These are phyloP conservation scores for Bathynomus jamesi DNA, from an alignment of 1,140 invertebrate species.

Conservation along the genomic window DNA sequence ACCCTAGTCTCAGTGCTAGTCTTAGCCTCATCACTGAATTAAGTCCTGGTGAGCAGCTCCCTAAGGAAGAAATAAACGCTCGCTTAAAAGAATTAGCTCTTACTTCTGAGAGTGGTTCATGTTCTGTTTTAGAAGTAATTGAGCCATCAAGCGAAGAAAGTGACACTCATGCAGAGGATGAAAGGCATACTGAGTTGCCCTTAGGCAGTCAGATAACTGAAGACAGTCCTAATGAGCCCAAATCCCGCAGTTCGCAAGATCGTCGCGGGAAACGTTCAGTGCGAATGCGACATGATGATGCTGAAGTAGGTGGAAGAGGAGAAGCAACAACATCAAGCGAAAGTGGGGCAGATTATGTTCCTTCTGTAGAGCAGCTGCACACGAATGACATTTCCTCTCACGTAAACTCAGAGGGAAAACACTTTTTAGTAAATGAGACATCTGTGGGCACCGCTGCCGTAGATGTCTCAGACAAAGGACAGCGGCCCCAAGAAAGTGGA, in stretches of 20 bases:
- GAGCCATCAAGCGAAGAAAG: conserved; percentile 40
- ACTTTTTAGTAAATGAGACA: conserved; percentile 35
- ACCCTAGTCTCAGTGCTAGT: conserved; percentile 19
- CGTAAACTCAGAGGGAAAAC: neutral
- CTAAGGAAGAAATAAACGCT: conserved; percentile 37
- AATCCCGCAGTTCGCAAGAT: neutral
- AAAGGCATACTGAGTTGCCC: neutral
- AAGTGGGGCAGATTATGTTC: conserved; percentile 12
- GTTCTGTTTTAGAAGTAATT: conserved; percentile 42
- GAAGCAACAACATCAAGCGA: conserved; percentile 28
- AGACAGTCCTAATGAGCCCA: neutral
- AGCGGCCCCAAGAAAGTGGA: conserved; percentile 22
- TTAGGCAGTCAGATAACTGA: neutral
- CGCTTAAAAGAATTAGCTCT: conserved; percentile 38
- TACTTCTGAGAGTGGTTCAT: conserved; percentile 40
- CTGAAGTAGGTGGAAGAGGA: conserved; percentile 14
- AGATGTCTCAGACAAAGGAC: conserved; percentile 29
- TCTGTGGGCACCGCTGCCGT: conserved; percentile 28
- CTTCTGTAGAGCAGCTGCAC: neutral
- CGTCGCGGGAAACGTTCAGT: neutral
- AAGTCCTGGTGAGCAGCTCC: neutral
- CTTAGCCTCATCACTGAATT: conserved; percentile 21
- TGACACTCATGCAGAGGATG: conserved; percentile 8
- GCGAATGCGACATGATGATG: conserved; percentile 1
- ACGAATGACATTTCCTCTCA: neutral